Conservation (phyloP, 2,113 vertebrate genomes). For the Ursus arctos region DNA sequence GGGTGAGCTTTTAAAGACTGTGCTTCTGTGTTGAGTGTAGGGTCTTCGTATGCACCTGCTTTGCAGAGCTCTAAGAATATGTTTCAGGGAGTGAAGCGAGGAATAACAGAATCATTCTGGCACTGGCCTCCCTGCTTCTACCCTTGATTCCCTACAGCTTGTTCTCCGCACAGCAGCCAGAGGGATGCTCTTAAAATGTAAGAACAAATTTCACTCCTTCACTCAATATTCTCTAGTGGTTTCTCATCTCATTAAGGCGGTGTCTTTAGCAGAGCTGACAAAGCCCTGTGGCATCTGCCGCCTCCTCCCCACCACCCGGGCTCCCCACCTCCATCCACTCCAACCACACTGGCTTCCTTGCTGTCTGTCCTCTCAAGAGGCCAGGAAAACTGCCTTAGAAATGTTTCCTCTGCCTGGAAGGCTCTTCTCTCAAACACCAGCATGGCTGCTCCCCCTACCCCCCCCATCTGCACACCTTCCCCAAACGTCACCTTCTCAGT, state of each 20-base stretch:
- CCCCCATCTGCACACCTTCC: not conserved
- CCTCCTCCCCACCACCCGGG: not conserved
- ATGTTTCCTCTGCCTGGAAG: not conserved
- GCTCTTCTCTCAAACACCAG: not conserved
- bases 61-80: not conserved
- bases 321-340: not conserved
- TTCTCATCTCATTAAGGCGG: not conserved
- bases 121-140: not conserved
- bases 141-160: not conserved
- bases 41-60: not conserved
- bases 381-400: not conserved
- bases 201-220: not conserved
- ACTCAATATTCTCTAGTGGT: not conserved
- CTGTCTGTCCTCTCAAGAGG: not conserved
- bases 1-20: not conserved
- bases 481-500: not conserved
- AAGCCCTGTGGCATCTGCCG: not conserved
- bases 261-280: not conserved
- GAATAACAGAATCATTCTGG: not conserved
- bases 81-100: not conserved
- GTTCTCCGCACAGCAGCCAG: not conserved
- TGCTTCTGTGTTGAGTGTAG: not conserved
- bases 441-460: not conserved
- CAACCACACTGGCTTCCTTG: not conserved
- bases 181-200: not conserved